Conservation (phyloP, 2,113 vertebrate genomes). For the Leptobrachium leishanense region DNA sequence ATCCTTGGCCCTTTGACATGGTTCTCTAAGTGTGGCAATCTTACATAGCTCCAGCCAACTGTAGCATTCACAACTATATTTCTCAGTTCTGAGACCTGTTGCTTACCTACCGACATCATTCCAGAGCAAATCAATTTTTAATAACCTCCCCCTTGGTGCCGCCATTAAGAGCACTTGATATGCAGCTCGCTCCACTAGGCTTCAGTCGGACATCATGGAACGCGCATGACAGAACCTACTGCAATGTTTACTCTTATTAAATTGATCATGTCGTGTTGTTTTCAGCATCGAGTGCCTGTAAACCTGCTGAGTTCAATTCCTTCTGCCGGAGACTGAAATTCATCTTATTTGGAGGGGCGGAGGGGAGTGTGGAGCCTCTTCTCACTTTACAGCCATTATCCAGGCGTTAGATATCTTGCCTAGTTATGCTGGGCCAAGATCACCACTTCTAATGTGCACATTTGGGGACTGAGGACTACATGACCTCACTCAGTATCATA, state of each 20-base stretch:
- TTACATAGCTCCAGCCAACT: not conserved
- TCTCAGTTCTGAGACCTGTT: slow-evolving; percentile 1
- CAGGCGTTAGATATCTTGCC: not conserved
- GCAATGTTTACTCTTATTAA: slow-evolving; percentile 43
- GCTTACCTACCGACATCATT: not conserved
- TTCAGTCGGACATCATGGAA: not conserved
- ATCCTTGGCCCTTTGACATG: too few relatives aligned
- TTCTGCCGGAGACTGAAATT: slow-evolving; percentile 28
- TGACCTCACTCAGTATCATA: too few relatives aligned
- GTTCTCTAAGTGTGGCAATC: not conserved
- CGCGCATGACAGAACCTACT: slow-evolving; percentile 27
- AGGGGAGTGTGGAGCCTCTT: slow-evolving; percentile 10
- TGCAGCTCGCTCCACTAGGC: slow-evolving; percentile 16
- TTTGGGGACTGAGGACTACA: not conserved
- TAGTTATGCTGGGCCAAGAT: slow-evolving; percentile 2
- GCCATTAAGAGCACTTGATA: slow-evolving; percentile 27
- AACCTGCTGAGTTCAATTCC: slow-evolving; percentile 31
- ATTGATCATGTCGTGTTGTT: slow-evolving; percentile 43
- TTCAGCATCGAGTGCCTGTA: slow-evolving; percentile 34
- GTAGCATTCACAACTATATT: not conserved
- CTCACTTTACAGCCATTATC: slow-evolving; percentile 12
- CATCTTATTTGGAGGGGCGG: slow-evolving; percentile 36
- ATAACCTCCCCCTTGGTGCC: slow-evolving; percentile 35
- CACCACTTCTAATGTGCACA: not conserved
- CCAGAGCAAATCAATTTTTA: slow-evolving; percentile 38